These are phyloP conservation scores for Neodiprion virginianus DNA, from an alignment of 1,140 invertebrate species.

Conservation along the genomic window DNA sequence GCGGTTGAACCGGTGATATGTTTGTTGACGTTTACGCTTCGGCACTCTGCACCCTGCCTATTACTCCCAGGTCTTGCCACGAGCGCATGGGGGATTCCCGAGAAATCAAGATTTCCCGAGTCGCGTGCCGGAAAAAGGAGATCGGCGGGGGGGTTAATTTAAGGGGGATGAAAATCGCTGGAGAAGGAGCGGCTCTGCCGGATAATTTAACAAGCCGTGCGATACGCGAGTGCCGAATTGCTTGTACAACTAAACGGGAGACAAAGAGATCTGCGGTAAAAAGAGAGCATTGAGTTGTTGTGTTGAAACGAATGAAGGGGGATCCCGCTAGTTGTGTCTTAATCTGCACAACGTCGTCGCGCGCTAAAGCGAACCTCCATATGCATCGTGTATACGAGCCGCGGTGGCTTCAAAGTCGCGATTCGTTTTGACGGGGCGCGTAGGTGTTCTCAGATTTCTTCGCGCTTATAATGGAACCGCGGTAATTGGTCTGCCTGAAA, in stretches of 20 bases:
- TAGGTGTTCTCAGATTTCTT: slow-evolving; percentile 3
- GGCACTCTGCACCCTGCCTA: neutral
- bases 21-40: slow-evolving; percentile 7
- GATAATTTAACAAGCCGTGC: too few relatives aligned
- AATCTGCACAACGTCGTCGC: neutral
- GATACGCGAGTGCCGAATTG: too few relatives aligned
- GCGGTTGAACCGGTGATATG: neutral
- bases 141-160: too few relatives aligned
- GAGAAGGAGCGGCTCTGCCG: too few relatives aligned
- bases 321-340: neutral
- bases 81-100: too few relatives aligned
- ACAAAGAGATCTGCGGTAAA: neutral
- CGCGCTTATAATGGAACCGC: neutral
- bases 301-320: too few relatives aligned
- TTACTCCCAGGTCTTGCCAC: too few relatives aligned
- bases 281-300: too few relatives aligned
- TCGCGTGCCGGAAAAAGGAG: neutral
- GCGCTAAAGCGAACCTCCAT: neutral
- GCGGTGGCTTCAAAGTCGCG: slow-evolving; percentile 4
- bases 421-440: slow-evolving; percentile 10
- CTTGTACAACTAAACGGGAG: neutral
- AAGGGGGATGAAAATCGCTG: too few relatives aligned
- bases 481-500: neutral
- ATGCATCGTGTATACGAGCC: slow-evolving; percentile 3
- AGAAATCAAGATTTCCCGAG: neutral